Evolutionary conservation across 1,140 invertebrate species (phyloP).

Genomic region (Aphaenogaster ashmeadi): DNA sequence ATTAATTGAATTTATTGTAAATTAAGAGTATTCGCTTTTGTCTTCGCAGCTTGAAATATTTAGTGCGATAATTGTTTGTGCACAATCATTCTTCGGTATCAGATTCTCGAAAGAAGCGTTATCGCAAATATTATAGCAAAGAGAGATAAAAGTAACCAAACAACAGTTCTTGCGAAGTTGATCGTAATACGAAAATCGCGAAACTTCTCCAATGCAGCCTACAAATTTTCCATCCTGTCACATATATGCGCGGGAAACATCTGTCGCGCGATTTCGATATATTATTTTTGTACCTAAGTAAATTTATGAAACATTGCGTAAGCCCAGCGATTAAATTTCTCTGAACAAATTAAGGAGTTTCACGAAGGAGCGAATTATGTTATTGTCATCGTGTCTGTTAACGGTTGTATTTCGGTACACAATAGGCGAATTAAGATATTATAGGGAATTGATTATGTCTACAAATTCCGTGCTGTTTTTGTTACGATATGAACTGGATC

Average conservation of each 20-base stretch:
- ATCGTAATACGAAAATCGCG: slow-evolving; percentile 1
- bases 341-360: slow-evolving; percentile 52
- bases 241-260: neutral
- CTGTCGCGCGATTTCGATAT: slow-evolving; percentile 62
- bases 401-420: slow-evolving; percentile 74
- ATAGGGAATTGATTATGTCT: slow-evolving; percentile 74
- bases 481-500: slow-evolving; percentile 76
- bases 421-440: slow-evolving; percentile 63
- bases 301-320: slow-evolving; percentile 54
- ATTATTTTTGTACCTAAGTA: slow-evolving; percentile 76
- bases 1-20: neutral
- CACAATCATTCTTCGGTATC: neutral
- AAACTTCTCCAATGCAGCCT: slow-evolving; percentile 31
- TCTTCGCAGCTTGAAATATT: neutral
- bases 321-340: slow-evolving; percentile 58
- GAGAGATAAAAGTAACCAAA: neutral
- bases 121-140: neutral
- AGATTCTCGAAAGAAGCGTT: neutral
- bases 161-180: neutral
- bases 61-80: neutral
- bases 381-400: slow-evolving; percentile 70
- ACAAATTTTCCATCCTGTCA: neutral
- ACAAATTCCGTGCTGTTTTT: slow-evolving; percentile 78
- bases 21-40: neutral
- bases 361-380: slow-evolving; percentile 55